Evolutionary conservation across 2,888 invertebrate genomes (phyloP).

Genomic region (Caenorhabditis japonica): DNA sequence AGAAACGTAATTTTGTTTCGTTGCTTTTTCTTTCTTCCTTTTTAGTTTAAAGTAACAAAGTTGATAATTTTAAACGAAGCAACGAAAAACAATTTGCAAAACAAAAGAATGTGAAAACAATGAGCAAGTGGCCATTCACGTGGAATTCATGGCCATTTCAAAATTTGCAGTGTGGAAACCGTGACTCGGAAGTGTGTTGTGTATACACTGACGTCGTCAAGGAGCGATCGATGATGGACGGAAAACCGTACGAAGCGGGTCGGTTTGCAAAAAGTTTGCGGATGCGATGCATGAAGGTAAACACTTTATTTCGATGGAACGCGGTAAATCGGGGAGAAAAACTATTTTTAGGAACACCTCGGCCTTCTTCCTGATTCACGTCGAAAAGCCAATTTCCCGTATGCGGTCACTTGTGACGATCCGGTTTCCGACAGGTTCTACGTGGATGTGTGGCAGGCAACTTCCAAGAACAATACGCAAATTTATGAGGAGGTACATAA

Average conservation of each 20-base stretch:
- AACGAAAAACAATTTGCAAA: constrained; percentile 10
- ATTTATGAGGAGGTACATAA: constrained; percentile 86
- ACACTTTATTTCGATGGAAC: too few relatives aligned
- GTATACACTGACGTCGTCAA: constrained; percentile 84
- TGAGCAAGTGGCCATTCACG: too few relatives aligned
- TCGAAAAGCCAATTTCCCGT: constrained; percentile 61
- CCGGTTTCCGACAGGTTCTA: constrained; percentile 88
- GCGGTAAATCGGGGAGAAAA: constrained; percentile 2
- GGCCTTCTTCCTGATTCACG: constrained; percentile 82
- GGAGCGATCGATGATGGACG: constrained; percentile 86
- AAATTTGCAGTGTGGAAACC: constrained; percentile 83
- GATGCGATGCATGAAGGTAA: constrained; percentile 84
- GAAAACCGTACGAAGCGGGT: constrained; percentile 86
- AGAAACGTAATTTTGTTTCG: too few relatives aligned
- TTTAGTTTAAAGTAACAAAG: too few relatives aligned
- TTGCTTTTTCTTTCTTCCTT: too few relatives aligned
- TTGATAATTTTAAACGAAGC: too few relatives aligned
- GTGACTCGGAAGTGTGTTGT: constrained; percentile 88
- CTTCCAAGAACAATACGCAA: constrained; percentile 87
- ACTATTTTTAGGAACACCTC: constrained; percentile 84
- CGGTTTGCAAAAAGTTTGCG: constrained; percentile 88
- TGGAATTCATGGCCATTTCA: too few relatives aligned
- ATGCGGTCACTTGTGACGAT: constrained; percentile 80
- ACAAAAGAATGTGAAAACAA: neutral
- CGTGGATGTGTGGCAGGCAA: constrained; percentile 86